Evolutionary conservation across 2,797 vertebrate genomes (phyloP), one percentile per base, ranked within the genome.

Genomic region (Luscinia luscinia): DNA sequence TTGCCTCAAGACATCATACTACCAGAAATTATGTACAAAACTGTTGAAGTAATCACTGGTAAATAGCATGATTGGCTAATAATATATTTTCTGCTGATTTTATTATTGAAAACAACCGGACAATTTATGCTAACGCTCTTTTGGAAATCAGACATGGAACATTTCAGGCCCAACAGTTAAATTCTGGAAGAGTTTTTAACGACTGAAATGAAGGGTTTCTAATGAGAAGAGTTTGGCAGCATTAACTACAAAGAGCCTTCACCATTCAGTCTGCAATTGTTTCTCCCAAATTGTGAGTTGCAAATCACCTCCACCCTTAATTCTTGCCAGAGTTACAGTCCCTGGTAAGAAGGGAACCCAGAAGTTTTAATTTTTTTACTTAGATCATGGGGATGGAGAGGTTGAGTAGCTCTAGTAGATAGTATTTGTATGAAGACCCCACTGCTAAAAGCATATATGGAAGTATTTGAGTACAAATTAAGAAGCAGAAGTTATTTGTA

Each of bases 51-150:
- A 94, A 94, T 94, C 51, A 69, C 58, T 93, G 46, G 62, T 95
- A 95, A 96, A 93, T 49, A 79, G 55, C 69, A 43, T 79, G 88
- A 95, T 95, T 95, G 83, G 85, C 90, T 96, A 96, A 96, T 95
- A 79, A 90, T 67, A 62, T 84, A 76, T 91, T 94, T 94, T 94
- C 80, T 93, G 55, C 74, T 94, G 69, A 86, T 59, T 91, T 90
- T 95, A 79, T 94, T 95, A 88, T 90, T 95, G 80, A 78, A 91
- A 96, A 94, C 58, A 95, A 95, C 93, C 82, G 95, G 88, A 73
- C 91, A 79, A 95, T 95, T 94, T 90, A 82, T 94, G 88, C 74
- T 96, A 85, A 86, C 30, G 32, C 21, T 78, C 18, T 90, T 82
- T 77, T 95, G 91, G 93, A 96, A 95, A 84, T 78, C 63, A 89